phyloP scores from a whole-genome alignment of 1,140 invertebrate genomes.

The Papilio polyxenes region DNA sequence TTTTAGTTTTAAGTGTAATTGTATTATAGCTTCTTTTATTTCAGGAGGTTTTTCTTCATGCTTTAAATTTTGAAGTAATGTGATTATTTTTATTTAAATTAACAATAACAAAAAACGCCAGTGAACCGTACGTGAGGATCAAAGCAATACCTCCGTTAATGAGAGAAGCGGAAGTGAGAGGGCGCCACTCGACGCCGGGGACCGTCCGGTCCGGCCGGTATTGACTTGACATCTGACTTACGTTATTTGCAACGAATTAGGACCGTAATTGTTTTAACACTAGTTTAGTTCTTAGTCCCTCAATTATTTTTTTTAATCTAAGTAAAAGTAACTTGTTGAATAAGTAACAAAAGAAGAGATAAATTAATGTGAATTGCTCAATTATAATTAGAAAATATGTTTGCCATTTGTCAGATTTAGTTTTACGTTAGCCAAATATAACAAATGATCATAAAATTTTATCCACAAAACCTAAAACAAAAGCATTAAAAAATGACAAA shows the following conservation, averaged over 20 bases:
- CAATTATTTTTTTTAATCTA: too few relatives aligned
- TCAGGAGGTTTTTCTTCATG: background rate
- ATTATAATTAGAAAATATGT: too few relatives aligned
- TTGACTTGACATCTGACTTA: slow-evolving; percentile 47
- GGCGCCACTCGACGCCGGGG: slow-evolving; percentile 19
- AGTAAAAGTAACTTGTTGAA: too few relatives aligned
- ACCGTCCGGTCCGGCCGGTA: slow-evolving; percentile 2
- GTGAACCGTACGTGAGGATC: slow-evolving; percentile 24
- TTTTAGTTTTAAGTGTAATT: background rate
- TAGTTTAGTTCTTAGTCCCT: too few relatives aligned
- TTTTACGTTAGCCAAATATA: too few relatives aligned
- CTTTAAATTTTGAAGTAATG: background rate
- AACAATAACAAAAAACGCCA: slow-evolving; percentile 24
- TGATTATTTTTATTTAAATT: background rate
- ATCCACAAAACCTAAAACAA: background rate
- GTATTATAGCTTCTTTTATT: too few relatives aligned
- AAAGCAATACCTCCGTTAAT: slow-evolving; percentile 41
- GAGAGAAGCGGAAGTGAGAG: slow-evolving; percentile 40
- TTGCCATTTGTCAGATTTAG: too few relatives aligned
- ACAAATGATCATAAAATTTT: too few relatives aligned
- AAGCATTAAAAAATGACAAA: slow-evolving; percentile 10
- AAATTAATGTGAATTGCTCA: too few relatives aligned
- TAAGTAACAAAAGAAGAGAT: too few relatives aligned
- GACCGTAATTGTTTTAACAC: slow-evolving; percentile 12
- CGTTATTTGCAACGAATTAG: slow-evolving; percentile 25